A percentile compares a stretch with the other conserved stretches of the same genome.
Evolutionary conservation across 2,888 invertebrate genomes (phyloP).

Genomic region (Conops quadrifasciatus): DNA sequence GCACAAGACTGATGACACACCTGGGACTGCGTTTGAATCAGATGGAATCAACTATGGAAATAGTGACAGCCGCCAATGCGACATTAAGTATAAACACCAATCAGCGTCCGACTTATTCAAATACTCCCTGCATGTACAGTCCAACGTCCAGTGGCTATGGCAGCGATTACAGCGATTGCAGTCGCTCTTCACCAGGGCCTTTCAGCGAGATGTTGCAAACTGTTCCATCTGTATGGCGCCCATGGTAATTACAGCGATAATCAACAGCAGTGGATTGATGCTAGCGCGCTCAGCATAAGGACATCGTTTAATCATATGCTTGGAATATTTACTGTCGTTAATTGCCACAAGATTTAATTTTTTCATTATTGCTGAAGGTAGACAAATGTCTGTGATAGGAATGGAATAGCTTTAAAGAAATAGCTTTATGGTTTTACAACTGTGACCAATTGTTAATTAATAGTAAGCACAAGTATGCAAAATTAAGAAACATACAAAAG

Average conservation of each 20-base stretch:
- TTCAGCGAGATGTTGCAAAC: conserved; percentile 50
- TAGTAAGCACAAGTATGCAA: conserved; percentile 15
- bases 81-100: conserved; percentile 51
- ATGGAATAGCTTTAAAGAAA: conserved; percentile 32
- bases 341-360: not conserved
- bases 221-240: conserved; percentile 56
- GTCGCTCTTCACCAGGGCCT: conserved; percentile 40
- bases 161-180: conserved; percentile 57
- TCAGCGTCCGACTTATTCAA: conserved; percentile 3
- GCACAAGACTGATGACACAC: conserved; percentile 89
- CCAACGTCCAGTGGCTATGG: conserved; percentile 63
- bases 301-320: not conserved
- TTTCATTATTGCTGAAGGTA: too few relatives aligned
- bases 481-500: not conserved
- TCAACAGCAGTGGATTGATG: not conserved
- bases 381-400: conserved; percentile 56
- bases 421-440: conserved; percentile 48
- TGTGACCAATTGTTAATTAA: conserved; percentile 31
- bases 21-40: conserved; percentile 82
- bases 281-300: not conserved
- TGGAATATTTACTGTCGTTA: conserved; percentile 1
- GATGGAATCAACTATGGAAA: conserved; percentile 52
- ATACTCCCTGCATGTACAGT: conserved; percentile 48
- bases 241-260: conserved; percentile 53
- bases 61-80: conserved; percentile 44